Conservation (phyloP, 1,140 invertebrate genomes). For the Drosophila teissieri region DNA sequence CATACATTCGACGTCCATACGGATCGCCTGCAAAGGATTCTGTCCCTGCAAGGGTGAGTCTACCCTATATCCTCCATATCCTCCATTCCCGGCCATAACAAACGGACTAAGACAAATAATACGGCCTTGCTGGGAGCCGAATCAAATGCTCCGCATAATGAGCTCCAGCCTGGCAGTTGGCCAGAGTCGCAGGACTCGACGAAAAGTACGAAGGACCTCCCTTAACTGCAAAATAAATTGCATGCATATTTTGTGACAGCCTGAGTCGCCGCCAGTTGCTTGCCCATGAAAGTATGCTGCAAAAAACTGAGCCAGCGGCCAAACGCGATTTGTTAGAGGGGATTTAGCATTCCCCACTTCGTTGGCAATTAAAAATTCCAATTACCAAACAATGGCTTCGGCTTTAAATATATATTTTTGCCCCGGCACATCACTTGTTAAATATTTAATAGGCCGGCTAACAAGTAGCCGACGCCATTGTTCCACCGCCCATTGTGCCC, state of each 20-base stretch:
- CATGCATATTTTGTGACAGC: slow-evolving; percentile 48
- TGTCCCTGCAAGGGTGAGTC: slow-evolving; percentile 91
- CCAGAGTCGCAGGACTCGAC: slow-evolving; percentile 30
- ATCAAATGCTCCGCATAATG: slow-evolving; percentile 60
- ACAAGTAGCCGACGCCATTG: slow-evolving; percentile 58
- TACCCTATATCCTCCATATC: slow-evolving; percentile 26
- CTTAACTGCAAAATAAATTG: slow-evolving; percentile 58
- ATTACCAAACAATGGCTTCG: slow-evolving; percentile 58
- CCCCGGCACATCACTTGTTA: slow-evolving; percentile 53
- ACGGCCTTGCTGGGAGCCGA: slow-evolving; percentile 5
- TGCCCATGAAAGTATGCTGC: slow-evolving; percentile 49
- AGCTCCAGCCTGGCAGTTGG: slow-evolving; percentile 57
- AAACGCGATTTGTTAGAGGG: slow-evolving; percentile 25
- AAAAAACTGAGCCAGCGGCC: slow-evolving; percentile 11
- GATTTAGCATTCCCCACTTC: not conserved
- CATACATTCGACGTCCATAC: slow-evolving; percentile 91
- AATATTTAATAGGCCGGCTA: slow-evolving; percentile 71
- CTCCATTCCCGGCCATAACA: slow-evolving; percentile 13
- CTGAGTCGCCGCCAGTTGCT: slow-evolving; percentile 13
- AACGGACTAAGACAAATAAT: slow-evolving; percentile 22
- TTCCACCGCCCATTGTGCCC: slow-evolving; percentile 37
- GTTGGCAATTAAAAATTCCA: slow-evolving; percentile 50
- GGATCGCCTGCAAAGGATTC: slow-evolving; percentile 93
- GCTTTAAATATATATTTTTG: slow-evolving; percentile 59
- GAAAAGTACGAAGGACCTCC: slow-evolving; percentile 5